These are phyloP conservation scores for Lutjanus campechanus DNA, from an alignment of 2,797 vertebrate species.

Conservation along the genomic window DNA sequence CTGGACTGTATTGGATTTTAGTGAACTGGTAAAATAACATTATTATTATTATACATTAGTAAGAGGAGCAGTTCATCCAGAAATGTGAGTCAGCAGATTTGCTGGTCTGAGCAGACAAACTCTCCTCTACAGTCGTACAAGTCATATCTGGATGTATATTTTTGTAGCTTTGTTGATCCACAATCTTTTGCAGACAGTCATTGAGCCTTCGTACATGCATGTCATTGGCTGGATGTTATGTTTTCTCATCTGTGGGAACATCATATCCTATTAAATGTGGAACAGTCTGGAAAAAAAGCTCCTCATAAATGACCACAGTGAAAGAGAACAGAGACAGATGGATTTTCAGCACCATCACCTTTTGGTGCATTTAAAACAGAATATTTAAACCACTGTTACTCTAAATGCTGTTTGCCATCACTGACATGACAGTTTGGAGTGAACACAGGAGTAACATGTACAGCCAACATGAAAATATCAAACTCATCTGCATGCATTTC, in stretches of 20 bases:
- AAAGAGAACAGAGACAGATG: constrained; percentile 3
- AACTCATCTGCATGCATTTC: background rate
- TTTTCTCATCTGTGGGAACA: constrained; percentile 32
- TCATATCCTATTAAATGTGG: constrained; percentile 56
- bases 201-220: constrained; percentile 74
- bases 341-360: constrained; percentile 35
- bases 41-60: background rate
- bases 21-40: background rate
- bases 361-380: constrained; percentile 16
- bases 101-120: background rate
- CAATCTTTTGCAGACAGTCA: constrained; percentile 38
- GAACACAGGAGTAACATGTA: background rate
- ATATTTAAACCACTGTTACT: background rate
- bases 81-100: background rate
- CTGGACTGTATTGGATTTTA: background rate
- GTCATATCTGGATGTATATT: constrained; percentile 19
- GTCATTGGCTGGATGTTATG: constrained; percentile 59
- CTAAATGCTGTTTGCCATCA: background rate
- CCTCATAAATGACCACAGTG: background rate
- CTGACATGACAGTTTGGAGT: background rate
- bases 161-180: constrained; percentile 43
- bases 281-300: constrained; percentile 25
- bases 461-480: background rate
- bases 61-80: background rate
- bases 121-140: background rate